phyloP scores from a whole-genome alignment of 2,113 vertebrate genomes.

The Fregata magnificens region DNA sequence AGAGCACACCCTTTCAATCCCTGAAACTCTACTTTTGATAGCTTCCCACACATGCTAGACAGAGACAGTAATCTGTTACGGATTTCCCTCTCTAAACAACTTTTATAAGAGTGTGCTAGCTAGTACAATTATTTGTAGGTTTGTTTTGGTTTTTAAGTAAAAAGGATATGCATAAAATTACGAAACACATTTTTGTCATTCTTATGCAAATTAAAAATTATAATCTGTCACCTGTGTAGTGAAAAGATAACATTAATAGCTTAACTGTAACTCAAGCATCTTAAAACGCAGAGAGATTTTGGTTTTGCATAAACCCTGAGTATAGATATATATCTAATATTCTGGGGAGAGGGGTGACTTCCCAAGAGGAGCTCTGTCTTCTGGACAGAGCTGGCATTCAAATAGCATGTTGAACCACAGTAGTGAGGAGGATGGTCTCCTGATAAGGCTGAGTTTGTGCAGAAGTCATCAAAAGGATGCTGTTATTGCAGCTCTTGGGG shows the following conservation, averaged over 20 bases:
- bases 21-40: background rate
- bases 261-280: background rate
- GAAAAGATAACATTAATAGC: background rate
- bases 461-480: background rate
- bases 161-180: background rate
- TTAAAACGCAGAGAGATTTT: background rate
- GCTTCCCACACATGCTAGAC: background rate
- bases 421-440: rapidly evolving
- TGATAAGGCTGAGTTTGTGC: background rate
- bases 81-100: background rate
- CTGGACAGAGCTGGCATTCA: background rate
- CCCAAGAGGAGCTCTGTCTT: background rate
- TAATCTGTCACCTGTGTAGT: background rate
- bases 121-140: background rate
- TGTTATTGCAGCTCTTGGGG: background rate
- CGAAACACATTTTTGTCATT: background rate
- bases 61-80: background rate
- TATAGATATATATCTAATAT: background rate
- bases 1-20: background rate
- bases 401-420: background rate
- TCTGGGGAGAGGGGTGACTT: rapidly evolving
- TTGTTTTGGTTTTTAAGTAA: background rate
- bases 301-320: background rate
- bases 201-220: background rate
- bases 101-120: background rate